Percentiles rank a stretch among this genome's conserved stretches.
Evolutionary conservation across 2,113 vertebrate species (phyloP).

Genomic region (Laticauda colubrina): DNA sequence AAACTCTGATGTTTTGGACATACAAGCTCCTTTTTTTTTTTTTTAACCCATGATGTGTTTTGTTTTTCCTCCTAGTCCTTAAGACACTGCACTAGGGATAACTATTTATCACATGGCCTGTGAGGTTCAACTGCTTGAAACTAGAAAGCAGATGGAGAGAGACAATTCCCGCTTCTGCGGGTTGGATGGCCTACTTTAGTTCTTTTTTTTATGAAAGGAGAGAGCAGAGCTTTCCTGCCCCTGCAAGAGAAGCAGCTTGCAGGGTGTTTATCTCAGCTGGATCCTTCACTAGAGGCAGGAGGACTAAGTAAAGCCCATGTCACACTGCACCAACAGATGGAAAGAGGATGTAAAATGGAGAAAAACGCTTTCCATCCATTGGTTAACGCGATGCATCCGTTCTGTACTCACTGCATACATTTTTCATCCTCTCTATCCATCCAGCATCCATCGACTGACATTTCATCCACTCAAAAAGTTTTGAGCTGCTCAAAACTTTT

Average conservation of each 20-base stretch:
- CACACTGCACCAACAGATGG: no score
- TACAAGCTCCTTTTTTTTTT: not conserved
- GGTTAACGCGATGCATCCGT: no score
- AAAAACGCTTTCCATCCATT: no score
- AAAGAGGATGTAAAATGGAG: no score
- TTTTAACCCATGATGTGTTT: not conserved
- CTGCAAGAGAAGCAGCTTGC: slow-evolving; percentile 16
- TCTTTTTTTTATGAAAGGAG: not conserved
- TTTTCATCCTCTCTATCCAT: no score
- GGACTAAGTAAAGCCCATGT: not conserved
- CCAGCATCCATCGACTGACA: no score
- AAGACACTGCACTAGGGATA: not conserved
- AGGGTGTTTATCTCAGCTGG: not conserved
- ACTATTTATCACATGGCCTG: not conserved
- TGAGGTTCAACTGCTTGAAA: not conserved
- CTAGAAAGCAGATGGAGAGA: slow-evolving; percentile 12
- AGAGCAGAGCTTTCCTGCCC: not conserved
- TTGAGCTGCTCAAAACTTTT: no score
- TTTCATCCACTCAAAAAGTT: no score
- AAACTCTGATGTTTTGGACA: not conserved
- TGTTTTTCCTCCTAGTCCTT: not conserved
- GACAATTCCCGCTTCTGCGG: not conserved
- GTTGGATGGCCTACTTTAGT: slow-evolving; percentile 20
- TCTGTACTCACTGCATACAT: no score
- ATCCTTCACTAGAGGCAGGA: not conserved